Conservation (phyloP, 2,888 invertebrate species). For the Drymonia ruficornis region DNA sequence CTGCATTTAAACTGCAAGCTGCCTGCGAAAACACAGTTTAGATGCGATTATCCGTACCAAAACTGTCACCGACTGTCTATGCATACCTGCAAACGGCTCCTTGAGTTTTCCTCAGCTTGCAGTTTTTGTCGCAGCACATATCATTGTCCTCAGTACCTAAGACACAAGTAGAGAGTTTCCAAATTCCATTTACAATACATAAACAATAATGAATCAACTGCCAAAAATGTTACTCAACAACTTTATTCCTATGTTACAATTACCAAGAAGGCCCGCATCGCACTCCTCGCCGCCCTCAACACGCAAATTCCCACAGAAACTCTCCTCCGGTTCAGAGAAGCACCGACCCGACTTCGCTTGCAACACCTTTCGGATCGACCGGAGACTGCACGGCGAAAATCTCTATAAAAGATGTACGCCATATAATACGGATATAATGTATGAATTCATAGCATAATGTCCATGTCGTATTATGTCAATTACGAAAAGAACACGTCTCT, state of each 20-base stretch:
- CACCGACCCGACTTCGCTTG: constrained; percentile 96
- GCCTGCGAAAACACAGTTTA: too few species aligned
- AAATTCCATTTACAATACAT: background rate
- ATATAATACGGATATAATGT: too few species aligned
- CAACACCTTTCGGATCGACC: constrained; percentile 96
- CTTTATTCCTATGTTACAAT: background rate
- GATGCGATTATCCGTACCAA: too few species aligned
- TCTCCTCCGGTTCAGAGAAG: constrained; percentile 97
- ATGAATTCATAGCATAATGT: too few species aligned
- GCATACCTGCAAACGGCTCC: constrained; percentile 94
- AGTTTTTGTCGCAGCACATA: constrained; percentile 96
- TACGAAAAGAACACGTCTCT: too few species aligned
- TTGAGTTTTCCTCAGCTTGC: constrained; percentile 91
- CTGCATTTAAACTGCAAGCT: too few species aligned
- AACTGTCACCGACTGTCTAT: too few species aligned
- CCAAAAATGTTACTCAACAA: background rate
- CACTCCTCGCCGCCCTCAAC: constrained; percentile 99
- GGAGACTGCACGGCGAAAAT: constrained; percentile 97
- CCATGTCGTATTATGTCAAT: too few species aligned
- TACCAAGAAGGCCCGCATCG: constrained; percentile 95
- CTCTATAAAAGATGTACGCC: constrained; percentile 80
- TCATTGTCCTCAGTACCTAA: constrained; percentile 94
- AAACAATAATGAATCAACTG: background rate
- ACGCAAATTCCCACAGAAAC: constrained; percentile 97
- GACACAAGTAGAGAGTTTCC: constrained; percentile 7